phyloP scores from a whole-genome alignment of 1,140 invertebrate species.

The Pentalonia nigronervosa region DNA sequence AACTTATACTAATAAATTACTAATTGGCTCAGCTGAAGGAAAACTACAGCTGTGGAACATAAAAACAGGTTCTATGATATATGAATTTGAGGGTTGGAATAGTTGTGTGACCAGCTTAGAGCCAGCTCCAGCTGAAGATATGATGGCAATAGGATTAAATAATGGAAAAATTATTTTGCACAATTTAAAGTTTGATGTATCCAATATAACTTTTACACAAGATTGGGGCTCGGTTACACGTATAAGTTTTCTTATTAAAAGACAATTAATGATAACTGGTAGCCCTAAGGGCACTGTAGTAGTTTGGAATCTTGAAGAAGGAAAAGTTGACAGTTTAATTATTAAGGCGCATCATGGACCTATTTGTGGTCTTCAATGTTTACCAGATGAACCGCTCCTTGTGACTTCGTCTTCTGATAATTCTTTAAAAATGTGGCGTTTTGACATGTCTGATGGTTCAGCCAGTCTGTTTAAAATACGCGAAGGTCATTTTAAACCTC shows the following conservation, averaged over 20 bases:
- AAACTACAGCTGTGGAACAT: slow-evolving; percentile 91
- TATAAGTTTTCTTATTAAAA: slow-evolving; percentile 78
- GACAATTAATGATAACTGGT: slow-evolving; percentile 76
- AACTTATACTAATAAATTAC: slow-evolving; percentile 93
- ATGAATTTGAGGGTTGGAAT: slow-evolving; percentile 82
- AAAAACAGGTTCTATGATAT: slow-evolving; percentile 78
- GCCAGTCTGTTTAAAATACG: slow-evolving; percentile 82
- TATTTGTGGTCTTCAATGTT: slow-evolving; percentile 81
- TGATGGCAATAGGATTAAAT: slow-evolving; percentile 84
- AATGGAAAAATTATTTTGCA: slow-evolving; percentile 86
- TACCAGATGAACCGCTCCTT: slow-evolving; percentile 87
- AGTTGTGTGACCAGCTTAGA: slow-evolving; percentile 72
- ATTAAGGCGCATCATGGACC: slow-evolving; percentile 76
- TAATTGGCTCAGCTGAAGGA: slow-evolving; percentile 91
- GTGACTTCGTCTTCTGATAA: slow-evolving; percentile 94
- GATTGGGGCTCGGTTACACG: slow-evolving; percentile 89
- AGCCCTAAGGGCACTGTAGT: slow-evolving; percentile 83
- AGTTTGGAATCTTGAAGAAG: slow-evolving; percentile 93
- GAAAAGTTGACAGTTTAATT: slow-evolving; percentile 78
- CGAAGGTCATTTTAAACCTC: slow-evolving; percentile 85
- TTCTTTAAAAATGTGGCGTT: slow-evolving; percentile 95
- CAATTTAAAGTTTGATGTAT: slow-evolving; percentile 87
- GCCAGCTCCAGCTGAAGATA: slow-evolving; percentile 87
- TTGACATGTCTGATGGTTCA: slow-evolving; percentile 90
- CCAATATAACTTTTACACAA: slow-evolving; percentile 85